Base-by-base conservation (phyloP, 2,888 invertebrate species). In the Drosophila mimetica region DNA sequence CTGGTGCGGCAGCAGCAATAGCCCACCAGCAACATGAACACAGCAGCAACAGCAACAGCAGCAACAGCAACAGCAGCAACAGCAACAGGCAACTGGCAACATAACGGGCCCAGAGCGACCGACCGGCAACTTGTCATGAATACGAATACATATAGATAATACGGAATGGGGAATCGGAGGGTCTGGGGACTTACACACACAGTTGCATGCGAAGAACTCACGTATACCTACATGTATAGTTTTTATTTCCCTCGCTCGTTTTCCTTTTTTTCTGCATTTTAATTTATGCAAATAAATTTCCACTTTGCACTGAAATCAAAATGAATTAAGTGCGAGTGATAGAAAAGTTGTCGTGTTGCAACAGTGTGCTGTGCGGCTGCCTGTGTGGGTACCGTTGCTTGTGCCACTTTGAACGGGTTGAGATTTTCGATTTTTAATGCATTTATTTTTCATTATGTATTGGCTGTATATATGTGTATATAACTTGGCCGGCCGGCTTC, bases 211-310 rank as follows among this genome's bases (percentile, higher is more conserved):
- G 63, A 37, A 63, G 14, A 74, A 47, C 57, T 51, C 58, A 58
- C 20, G 36, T 8, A 65, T 48, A 51, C 51, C 55, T 28, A 44
- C 11, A 65, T 14, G 51, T n/a, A 41, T 59, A 58, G 37, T 18
- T 37, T 52, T 20, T 55, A 16, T 69, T 41, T 63, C 37, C 44
- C 14, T 13, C 20, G 25, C 66, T 54, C 25, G 34, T 30, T 47
- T 25, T 58, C 53, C 61, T 63, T 44, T 48, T 63, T 67, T 20
- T 61, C 48, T 71, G 74, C 57, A 70, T 80, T 79, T 79, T 85
- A 88, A 89, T 89, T 88, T 89, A 89, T 89, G 88, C 89, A 88
- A 89, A 89, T 89, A 89, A 89, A 89, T 84, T 86, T 88, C 84
- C 89, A 89, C 86, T 89, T 85, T 88, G 86, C 79, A 88, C 83